These are phyloP conservation scores for Pseudococcus jackbeardsleyi DNA, from an alignment of 2,888 invertebrate genomes.

Conservation along the genomic window DNA sequence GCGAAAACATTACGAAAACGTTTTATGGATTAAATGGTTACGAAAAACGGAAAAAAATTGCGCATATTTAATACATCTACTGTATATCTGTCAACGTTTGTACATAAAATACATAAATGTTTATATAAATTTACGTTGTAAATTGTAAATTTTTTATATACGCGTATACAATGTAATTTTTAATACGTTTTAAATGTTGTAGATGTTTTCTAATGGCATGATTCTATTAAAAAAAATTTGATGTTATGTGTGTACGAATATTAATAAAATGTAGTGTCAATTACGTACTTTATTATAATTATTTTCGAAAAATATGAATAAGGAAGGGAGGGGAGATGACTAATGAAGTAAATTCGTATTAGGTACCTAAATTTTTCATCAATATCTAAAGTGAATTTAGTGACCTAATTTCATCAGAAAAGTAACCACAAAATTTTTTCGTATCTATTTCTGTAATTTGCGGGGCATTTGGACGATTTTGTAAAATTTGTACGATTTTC, in stretches of 20 bases:
- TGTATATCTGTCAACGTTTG: background rate
- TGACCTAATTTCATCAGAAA: no score
- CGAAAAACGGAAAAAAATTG: background rate
- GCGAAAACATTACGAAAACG: conserved; percentile 44
- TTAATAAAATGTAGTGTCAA: conserved; percentile 55
- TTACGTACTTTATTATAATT: conserved; percentile 12
- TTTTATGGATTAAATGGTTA: background rate
- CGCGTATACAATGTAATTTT: conserved; percentile 34
- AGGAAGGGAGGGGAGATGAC: background rate
- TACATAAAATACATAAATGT: conserved; percentile 4
- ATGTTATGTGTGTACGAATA: conserved; percentile 54
- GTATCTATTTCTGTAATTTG: no score
- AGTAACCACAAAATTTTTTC: no score
- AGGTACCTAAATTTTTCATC: no score
- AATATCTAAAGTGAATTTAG: no score
- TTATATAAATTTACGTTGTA: conserved; percentile 27
- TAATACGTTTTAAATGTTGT: conserved; percentile 50
- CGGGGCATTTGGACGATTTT: no score
- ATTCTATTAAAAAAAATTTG: conserved; percentile 37
- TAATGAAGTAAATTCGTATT: no score
- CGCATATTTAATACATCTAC: background rate
- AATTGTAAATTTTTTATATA: conserved; percentile 39
- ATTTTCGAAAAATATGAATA: background rate
- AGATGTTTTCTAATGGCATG: conserved; percentile 49
- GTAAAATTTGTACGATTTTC: no score